Evolutionary conservation across 2,797 vertebrate species (phyloP).

Genomic region (Dicrostonyx torquatus): DNA sequence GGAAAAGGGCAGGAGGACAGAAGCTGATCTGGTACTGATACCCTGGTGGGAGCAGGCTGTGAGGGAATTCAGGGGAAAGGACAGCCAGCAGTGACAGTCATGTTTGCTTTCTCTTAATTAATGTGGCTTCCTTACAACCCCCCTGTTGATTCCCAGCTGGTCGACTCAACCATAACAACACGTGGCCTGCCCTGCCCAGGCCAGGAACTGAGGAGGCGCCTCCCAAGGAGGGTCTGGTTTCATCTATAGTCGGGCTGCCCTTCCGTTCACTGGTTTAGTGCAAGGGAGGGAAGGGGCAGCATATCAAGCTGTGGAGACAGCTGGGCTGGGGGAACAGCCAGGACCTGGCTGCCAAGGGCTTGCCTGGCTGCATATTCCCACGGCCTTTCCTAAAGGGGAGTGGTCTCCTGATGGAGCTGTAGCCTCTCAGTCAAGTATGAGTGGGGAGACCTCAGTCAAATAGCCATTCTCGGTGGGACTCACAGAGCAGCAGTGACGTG

Average conservation of each 20-base stretch:
- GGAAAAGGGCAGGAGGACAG: background rate
- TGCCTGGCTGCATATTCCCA: constrained; percentile 50
- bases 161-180: constrained; percentile 70
- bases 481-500: background rate
- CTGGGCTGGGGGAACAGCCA: background rate
- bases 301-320: background rate
- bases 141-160: constrained; percentile 76
- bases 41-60: background rate
- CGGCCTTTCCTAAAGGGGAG: constrained; percentile 57
- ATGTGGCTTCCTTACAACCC: constrained; percentile 69
- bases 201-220: constrained; percentile 33
- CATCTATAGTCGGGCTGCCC: background rate
- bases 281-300: constrained; percentile 23
- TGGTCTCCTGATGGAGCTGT: constrained; percentile 26
- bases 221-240: constrained; percentile 70
- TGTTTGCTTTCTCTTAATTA: constrained; percentile 76
- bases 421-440: constrained; percentile 11
- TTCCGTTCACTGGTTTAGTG: background rate
- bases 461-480: background rate
- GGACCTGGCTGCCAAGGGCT: background rate
- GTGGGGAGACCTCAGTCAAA: constrained; percentile 29
- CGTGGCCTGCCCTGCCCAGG: constrained; percentile 12
- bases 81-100: constrained; percentile 29
- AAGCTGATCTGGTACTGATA: background rate
- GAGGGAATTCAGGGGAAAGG: background rate